Base-by-base conservation (phyloP, 2,797 vertebrate genomes). In the Enteromius trimaculatus region DNA sequence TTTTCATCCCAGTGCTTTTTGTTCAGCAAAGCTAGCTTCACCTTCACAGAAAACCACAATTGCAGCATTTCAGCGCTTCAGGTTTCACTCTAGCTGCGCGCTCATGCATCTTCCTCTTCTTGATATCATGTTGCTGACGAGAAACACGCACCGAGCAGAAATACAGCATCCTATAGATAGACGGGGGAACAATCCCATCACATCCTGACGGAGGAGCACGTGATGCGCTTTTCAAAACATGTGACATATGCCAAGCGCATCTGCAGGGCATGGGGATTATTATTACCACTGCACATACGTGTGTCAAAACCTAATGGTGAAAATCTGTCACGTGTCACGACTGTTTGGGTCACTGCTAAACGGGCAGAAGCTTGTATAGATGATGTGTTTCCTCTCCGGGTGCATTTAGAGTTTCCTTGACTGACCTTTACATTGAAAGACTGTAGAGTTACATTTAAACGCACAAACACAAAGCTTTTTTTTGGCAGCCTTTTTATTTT, bases 51-150 rank as follows among this genome's bases (percentile, higher is more conserved):
- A 74, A 82, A 65, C 70, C 44, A 65, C 70, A 47, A 79, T 75
- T 3, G 26, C 53, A 60, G 62, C 58, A 66, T 42, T 64, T 76
- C 55, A 70, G 66, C 16, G 77, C 74, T 55, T 81, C 53, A 39
- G 60, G 23, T 81, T 88, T 66, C 68, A 49, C 11, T 77, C 60
- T 39, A 62, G 79, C 72, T 74, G 60, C 58, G 14, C 1, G 2
- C 21, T 81, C 85, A 79, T 77, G 74, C 44, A n/a, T 81, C 62
- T 51, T 78, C 51, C 79, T 80, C 44, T 5, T 47, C 66, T 70
- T 55, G 9, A 81, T 83, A 60, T 84, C 39, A 66, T 55, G 80
- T 68, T 85, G 66, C 78, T 70, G 80, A 47, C 13, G 39, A 68
- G 75, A 79, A 60, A 49, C 60, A 69, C 3, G 7, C 53, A 29